Evolutionary conservation across 2,113 vertebrate genomes (phyloP), one percentile per base, ranked within the genome.

Genomic region (Podarcis cretensis): DNA sequence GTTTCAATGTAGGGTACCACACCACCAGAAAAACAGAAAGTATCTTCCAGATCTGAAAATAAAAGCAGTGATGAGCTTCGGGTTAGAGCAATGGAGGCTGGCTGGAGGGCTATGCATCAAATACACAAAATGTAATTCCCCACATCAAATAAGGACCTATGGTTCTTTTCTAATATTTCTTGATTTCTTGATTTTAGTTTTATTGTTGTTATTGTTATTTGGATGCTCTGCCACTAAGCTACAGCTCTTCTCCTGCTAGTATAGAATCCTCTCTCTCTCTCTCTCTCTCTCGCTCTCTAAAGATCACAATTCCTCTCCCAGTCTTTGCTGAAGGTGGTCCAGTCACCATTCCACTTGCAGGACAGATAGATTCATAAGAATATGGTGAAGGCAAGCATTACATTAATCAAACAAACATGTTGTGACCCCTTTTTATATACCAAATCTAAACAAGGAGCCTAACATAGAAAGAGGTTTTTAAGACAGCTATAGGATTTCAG

Each of bases 361-460:
- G 25, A 30, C 57, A 23, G 23, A 25, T 20, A 65, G 21, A 77
- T 37, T 77, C 14, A 76, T 37, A 27, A 27, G 2, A 40, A 3
- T 4, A 30, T 48, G 21, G 23, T 75, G n/a, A 85, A 27, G 69
- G 2, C n/a, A n/a, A 59, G 43, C 68, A 75, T n/a, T 8, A 82
- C 43, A n/a, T 20, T 25, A 59, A 66, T 9, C 35, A 63, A 20
- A 63, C 32, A 30, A 80, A 35, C 18, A 25, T 48, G 54, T 27
- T 16, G 4, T 43, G 63, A 1, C 0, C 30, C 68, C 54, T 18
- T 37, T 0, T 0, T 0, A 43, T 0, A 0, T 48, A 20, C 21
- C 65, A 2, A 16, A 43, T 35, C 73, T 79, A 32, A 78, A 89
- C 86, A 32, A 91, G 83, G 90, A 90, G 91, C 63, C 35, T 83